Evolutionary conservation across 2,113 vertebrate species (phyloP), one percentile per base, ranked within the genome.

Genomic region (Seriola aureovittata): DNA sequence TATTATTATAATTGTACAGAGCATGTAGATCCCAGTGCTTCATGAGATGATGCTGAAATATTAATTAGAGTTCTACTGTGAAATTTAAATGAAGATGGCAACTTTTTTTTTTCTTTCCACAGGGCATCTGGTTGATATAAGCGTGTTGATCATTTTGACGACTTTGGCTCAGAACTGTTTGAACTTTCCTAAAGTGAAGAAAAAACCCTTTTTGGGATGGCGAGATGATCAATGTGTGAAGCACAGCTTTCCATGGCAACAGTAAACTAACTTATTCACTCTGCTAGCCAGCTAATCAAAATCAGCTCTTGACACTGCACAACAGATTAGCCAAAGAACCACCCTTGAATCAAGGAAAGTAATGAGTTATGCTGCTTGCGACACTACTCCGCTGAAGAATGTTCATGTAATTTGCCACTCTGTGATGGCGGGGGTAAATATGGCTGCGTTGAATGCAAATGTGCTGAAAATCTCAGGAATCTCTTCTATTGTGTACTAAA

Each of bases 271-370:
- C 50, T 70, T 69, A 69, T 60, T 69, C 23, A 12, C 80, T 69
- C 62, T 23, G 58, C 71, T 29, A 67, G 71, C 42, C 40, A 34
- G 42, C 69, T 63, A 83, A 66, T 86, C 80, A 84, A 76, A 85
- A 77, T 58, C 89, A 63, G 81, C 81, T 85, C 81, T 86, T 66
- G 78, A 85, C 76, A 62, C 70, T 16, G 60, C 64, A 81, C 85
- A 71, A 63, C 62, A 85, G 85, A 89, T 87, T 78, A 90, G 80
- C 69, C 54, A 62, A 76, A 84, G 59, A 85, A 65, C 78, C 64
- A 75, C 67, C 40, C 79, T 86, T 70, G 72, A 82, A 87, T 86
- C 85, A 88, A 66, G 75, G 68, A 42, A 84, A 84, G 82, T 77
- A 81, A 88, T 90, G 71, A 88, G 50, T 72, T 62, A 70, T 23